phyloP scores from a whole-genome alignment of 1,140 invertebrate genomes.

The Drosophila parvula region DNA sequence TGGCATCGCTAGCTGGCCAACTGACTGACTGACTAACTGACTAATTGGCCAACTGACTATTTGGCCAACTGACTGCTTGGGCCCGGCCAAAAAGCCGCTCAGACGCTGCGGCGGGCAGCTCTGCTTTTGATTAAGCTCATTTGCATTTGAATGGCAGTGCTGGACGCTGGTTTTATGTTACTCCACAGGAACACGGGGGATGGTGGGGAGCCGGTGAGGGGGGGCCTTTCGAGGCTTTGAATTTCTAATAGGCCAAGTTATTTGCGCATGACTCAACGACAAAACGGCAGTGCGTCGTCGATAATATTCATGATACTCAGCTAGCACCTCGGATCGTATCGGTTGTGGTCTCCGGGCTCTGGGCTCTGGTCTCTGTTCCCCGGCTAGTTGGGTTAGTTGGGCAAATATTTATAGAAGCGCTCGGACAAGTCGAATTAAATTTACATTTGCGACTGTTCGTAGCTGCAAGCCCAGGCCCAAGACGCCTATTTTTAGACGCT shows the following conservation, averaged over 20 bases:
- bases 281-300: conserved; percentile 59
- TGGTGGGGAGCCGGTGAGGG: background rate
- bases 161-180: conserved; percentile 69
- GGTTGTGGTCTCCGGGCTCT: background rate
- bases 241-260: conserved; percentile 81
- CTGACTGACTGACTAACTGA: background rate
- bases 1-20: conserved; percentile 20
- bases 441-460: conserved; percentile 23
- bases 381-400: conserved; percentile 66
- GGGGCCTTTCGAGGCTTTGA: conserved; percentile 51
- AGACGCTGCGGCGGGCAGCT: conserved; percentile 49
- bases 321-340: conserved; percentile 5
- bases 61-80: conserved; percentile 12
- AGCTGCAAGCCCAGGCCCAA: conserved; percentile 27
- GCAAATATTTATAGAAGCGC: conserved; percentile 77
- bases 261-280: conserved; percentile 77
- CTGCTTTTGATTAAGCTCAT: conserved; percentile 81
- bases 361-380: background rate
- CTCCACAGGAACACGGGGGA: conserved; percentile 26
- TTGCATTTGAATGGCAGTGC: conserved; percentile 71
- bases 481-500: conserved; percentile 60
- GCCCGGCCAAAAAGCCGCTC: conserved; percentile 55
- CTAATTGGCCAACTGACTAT: background rate
- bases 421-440: conserved; percentile 33
- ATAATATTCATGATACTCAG: conserved; percentile 70